Conservation (phyloP, 2,797 vertebrate species). For the Cetoscarus ocellatus region DNA sequence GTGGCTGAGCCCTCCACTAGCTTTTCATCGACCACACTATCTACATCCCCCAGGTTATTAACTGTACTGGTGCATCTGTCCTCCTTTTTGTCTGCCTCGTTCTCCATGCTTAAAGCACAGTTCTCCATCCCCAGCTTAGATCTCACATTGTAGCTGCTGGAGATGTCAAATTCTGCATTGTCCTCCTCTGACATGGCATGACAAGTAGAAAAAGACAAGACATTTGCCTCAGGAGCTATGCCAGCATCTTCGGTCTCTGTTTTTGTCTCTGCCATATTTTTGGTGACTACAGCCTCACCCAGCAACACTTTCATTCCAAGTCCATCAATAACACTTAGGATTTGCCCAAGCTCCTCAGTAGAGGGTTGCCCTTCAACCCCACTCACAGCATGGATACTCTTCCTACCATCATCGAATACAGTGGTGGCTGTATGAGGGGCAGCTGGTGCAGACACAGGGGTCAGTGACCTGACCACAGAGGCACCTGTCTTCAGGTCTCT, state of each 20-base stretch:
- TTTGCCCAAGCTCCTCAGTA: slow-evolving; percentile 73
- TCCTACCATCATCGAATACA: slow-evolving; percentile 79
- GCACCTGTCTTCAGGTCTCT: slow-evolving; percentile 76
- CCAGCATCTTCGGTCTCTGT: slow-evolving; percentile 4
- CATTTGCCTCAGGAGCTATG: slow-evolving; percentile 7
- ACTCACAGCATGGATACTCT: slow-evolving; percentile 67
- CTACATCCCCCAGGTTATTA: slow-evolving; percentile 28
- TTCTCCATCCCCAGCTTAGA: slow-evolving; percentile 11
- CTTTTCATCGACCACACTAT: slow-evolving; percentile 28
- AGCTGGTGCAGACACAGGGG: slow-evolving; percentile 59
- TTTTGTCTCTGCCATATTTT: slow-evolving; percentile 15
- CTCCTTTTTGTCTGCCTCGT: slow-evolving; percentile 19
- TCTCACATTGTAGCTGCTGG: background rate
- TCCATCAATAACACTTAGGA: slow-evolving; percentile 69
- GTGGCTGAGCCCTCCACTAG: slow-evolving; percentile 70
- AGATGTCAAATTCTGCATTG: background rate
- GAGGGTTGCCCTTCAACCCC: slow-evolving; percentile 57
- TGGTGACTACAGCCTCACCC: slow-evolving; percentile 55
- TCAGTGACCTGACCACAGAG: slow-evolving; percentile 71
- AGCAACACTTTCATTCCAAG: slow-evolving; percentile 72
- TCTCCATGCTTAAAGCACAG: slow-evolving; percentile 4
- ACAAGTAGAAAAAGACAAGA: slow-evolving; percentile 1
- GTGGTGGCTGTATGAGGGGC: slow-evolving; percentile 19
- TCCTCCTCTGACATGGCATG: slow-evolving; percentile 12
- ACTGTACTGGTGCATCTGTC: slow-evolving; percentile 16